phyloP scores from a whole-genome alignment of 2,797 vertebrate species.

The Hydrocynus forskahlii region DNA sequence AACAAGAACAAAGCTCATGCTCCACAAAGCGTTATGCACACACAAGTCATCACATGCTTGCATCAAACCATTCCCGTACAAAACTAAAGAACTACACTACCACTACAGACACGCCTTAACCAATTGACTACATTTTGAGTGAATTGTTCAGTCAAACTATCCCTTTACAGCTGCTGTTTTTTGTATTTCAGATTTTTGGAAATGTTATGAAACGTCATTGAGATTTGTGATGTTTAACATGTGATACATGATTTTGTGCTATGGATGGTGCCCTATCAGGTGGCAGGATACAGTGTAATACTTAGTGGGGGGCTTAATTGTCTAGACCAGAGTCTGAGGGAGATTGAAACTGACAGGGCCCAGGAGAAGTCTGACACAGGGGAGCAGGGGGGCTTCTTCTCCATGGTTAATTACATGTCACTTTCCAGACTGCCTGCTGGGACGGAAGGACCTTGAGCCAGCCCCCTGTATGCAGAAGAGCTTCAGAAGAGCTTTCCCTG shows the following conservation, averaged over 20 bases:
- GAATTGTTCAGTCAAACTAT: background rate
- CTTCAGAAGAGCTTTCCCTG: conserved; percentile 29
- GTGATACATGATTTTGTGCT: background rate
- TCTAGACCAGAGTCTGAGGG: conserved; percentile 63
- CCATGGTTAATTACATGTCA: conserved; percentile 65
- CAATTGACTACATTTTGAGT: background rate
- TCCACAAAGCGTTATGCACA: background rate
- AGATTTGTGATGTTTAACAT: background rate
- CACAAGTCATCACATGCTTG: background rate
- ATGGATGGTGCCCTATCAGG: background rate
- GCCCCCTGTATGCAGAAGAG: background rate
- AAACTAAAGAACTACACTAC: background rate
- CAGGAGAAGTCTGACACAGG: conserved; percentile 62
- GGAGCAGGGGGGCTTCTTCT: conserved; percentile 50
- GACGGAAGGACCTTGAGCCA: conserved; percentile 48
- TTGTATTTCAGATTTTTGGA: background rate
- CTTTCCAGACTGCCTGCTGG: conserved; percentile 58
- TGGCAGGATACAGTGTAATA: background rate
- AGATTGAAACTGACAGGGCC: conserved; percentile 68
- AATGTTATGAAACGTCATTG: background rate
- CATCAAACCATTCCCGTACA: background rate
- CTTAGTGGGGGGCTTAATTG: conserved; percentile 53
- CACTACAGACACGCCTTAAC: background rate
- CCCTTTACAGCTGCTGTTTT: background rate
- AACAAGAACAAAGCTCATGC: background rate